Evolutionary conservation across 2,888 invertebrate species (phyloP), one percentile per base, ranked within the genome.

Genomic region (Catocala fraxini): DNA sequence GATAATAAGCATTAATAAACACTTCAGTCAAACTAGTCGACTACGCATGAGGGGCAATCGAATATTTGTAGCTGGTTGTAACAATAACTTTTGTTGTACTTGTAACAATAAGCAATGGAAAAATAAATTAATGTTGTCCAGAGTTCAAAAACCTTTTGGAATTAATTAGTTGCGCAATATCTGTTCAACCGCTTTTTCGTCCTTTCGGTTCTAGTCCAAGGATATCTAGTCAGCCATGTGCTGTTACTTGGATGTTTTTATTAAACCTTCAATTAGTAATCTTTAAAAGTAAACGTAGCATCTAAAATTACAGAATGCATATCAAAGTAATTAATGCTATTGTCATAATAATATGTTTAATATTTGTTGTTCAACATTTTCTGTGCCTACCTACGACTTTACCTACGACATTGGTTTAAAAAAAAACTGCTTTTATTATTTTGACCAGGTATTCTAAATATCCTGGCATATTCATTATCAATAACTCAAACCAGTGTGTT

Each of bases 131-230:
- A 45, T 45, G 0, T 12, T 42, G n/a, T 10, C 42, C 42, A 42
- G 45, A 45, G 12, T 4, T 46, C 46, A 46, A 9, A 46, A 46
- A 7, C 9, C 7, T 46, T 46, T 46, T 6, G 46, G 46, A 13
- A 15, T 15, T 45, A 45, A 45, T 45, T 12, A 13, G 5, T 45
- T 45, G 13, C 5, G 45, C 13, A 45, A 45, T 45, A 42, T 62
- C 11, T 45, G 7, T 51, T 53, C 15, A 59, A 49, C 51, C 56
- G 57, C 47, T 39, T 63, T 59, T 62, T 51, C 13, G 43, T 56
- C 63, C 61, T 59, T 56, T 45, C 61, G 51, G 58, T 71, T 68
- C 58, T 74, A 71, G 70, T 56, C 70, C 72, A 76, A 77, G 76
- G 74, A 65, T 65, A 71, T 63, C 72, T 41, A 70, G 63, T 71